Evolutionary conservation across 1,140 invertebrate genomes (phyloP).

Genomic region (Cepaea nemoralis): DNA sequence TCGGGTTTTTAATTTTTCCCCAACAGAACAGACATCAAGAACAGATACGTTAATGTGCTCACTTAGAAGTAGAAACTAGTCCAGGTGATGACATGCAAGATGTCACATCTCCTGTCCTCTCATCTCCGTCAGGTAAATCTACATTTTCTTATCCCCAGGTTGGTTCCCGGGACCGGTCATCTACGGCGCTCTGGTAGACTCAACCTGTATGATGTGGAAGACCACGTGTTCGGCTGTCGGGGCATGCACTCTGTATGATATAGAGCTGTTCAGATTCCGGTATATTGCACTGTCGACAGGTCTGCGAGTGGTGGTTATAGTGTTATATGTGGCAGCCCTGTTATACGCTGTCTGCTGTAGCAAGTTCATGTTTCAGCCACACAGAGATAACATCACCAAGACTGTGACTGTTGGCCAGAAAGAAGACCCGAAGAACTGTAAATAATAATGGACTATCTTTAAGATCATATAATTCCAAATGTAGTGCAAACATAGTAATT

Average conservation of each 20-base stretch:
- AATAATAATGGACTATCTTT: no score
- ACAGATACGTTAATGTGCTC: no score
- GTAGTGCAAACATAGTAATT: no score
- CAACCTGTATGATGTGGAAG: slow-evolving; percentile 48
- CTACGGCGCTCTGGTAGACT: slow-evolving; percentile 52
- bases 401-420: background rate
- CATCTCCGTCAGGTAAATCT: no score
- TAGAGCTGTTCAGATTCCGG: slow-evolving; percentile 42
- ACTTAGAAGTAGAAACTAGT: no score
- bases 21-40: no score
- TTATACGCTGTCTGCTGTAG: background rate
- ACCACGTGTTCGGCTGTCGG: slow-evolving; percentile 40
- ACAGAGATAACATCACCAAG: background rate
- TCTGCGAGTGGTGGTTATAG: background rate
- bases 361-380: background rate
- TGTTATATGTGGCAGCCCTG: background rate
- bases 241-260: slow-evolving; percentile 45
- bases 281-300: background rate
- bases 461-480: no score
- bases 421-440: no score
- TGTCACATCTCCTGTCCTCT: no score
- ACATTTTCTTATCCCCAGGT: slow-evolving; percentile 35
- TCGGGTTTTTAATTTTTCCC: no score
- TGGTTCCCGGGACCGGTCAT: slow-evolving; percentile 58
- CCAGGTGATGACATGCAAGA: no score